phyloP scores from a whole-genome alignment of 2,797 vertebrate genomes.

The Yasuhikotakia modesta region DNA sequence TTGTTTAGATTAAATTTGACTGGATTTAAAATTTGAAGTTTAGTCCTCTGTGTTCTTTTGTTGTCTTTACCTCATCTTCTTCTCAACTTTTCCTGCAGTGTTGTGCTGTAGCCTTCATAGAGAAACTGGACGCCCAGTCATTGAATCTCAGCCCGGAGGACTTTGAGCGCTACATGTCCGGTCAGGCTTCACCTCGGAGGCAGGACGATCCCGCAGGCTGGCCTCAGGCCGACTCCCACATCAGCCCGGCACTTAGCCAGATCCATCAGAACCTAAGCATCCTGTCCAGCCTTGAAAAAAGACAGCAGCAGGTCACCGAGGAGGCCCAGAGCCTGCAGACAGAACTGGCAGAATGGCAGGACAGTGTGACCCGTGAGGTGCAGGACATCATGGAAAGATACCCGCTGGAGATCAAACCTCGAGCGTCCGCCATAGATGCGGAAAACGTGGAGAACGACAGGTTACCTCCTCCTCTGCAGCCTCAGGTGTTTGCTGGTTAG shows the following conservation, averaged over 20 bases:
- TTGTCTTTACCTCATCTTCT: no score
- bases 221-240: constrained; percentile 65
- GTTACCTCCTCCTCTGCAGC: constrained; percentile 87
- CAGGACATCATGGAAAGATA: constrained; percentile 87
- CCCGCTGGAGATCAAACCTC: constrained; percentile 83
- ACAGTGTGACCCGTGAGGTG: constrained; percentile 84
- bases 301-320: constrained; percentile 85
- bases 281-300: constrained; percentile 81
- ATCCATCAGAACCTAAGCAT: constrained; percentile 88
- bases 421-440: constrained; percentile 85
- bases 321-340: constrained; percentile 84
- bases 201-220: constrained; percentile 78
- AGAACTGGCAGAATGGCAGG: constrained; percentile 89
- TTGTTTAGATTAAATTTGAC: no score
- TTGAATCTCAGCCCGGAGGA: constrained; percentile 93
- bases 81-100: constrained; percentile 74
- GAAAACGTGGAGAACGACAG: constrained; percentile 89
- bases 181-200: constrained; percentile 85
- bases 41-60: no score
- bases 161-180: constrained; percentile 95
- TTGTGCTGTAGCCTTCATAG: constrained; percentile 95
- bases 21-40: no score
- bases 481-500: constrained; percentile 61
- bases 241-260: constrained; percentile 75
- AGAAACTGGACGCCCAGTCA: constrained; percentile 94